Conservation (phyloP, 2,113 vertebrate genomes). For the Ammodramus savannarum region DNA sequence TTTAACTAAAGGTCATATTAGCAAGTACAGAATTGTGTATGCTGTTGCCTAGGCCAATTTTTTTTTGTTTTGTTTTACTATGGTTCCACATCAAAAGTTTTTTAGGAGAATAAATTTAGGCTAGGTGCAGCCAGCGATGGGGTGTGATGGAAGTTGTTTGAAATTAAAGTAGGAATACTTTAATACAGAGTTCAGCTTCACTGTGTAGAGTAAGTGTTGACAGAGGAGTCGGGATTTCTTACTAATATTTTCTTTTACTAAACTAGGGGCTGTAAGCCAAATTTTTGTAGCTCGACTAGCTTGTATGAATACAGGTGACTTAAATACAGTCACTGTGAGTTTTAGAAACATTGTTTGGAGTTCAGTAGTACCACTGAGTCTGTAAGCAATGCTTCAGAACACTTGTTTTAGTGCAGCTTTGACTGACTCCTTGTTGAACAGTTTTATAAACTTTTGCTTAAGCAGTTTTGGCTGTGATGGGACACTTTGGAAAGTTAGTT, state of each 20-base stretch:
- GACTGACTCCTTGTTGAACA: neutral
- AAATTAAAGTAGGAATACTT: neutral
- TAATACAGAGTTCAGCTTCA: neutral
- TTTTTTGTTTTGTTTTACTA: neutral
- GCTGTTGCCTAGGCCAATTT: neutral
- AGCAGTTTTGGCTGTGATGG: neutral
- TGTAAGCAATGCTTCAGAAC: neutral
- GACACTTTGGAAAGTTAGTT: neutral
- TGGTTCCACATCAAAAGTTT: neutral
- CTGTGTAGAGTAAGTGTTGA: neutral
- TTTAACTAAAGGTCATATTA: neutral
- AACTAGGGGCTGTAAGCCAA: neutral
- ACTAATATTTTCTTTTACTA: neutral
- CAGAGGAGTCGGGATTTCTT: neutral
- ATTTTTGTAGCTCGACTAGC: neutral
- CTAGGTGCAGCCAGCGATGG: neutral
- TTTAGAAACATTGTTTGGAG: neutral
- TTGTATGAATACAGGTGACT: neutral
- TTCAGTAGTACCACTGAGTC: neutral
- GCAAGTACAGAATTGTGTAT: neutral
- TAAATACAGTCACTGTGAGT: neutral
- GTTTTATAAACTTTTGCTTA: neutral
- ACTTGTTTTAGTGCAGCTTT: neutral
- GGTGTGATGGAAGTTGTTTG: neutral
- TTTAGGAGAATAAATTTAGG: neutral